Percentiles rank a stretch among this genome's conserved stretches.
Evolutionary conservation across 2,113 vertebrate genomes (phyloP).

Genomic region (Chiloscyllium plagiosum): DNA sequence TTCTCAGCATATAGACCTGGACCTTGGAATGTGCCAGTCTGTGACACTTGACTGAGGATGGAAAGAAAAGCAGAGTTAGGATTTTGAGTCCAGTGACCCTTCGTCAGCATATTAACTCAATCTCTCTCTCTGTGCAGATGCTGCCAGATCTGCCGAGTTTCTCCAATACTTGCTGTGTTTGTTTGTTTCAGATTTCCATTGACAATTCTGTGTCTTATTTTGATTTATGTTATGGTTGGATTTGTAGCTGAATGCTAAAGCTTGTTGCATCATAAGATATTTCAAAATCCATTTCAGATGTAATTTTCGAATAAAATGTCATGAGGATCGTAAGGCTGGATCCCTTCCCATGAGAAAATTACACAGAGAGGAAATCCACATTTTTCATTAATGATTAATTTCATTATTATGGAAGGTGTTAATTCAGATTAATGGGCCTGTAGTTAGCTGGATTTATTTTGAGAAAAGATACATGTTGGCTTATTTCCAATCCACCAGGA

Average conservation of each 20-base stretch:
- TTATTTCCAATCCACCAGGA: conserved; percentile 3
- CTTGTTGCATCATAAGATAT: not conserved
- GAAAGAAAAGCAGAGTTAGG: too few relatives aligned
- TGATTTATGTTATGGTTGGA: not conserved
- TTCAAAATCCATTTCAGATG: not conserved
- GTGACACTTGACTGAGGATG: too few relatives aligned
- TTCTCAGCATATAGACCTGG: too few relatives aligned
- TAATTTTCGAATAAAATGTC: not conserved
- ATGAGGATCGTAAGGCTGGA: not conserved
- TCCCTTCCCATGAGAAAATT: not conserved
- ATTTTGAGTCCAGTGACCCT: too few relatives aligned
- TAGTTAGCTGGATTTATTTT: not conserved
- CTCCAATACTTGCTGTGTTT: too few relatives aligned
- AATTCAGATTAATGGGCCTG: not conserved
- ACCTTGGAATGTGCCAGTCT: too few relatives aligned
- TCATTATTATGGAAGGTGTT: not conserved
- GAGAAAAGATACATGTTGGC: not conserved
- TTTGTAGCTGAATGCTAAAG: not conserved
- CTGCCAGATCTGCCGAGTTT: too few relatives aligned
- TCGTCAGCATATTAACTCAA: too few relatives aligned
- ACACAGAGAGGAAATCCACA: not conserved
- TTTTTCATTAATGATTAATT: not conserved
- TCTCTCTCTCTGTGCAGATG: too few relatives aligned
- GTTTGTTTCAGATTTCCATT: too few relatives aligned
- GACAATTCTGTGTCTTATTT: too few relatives aligned